A percentile compares a stretch with the other conserved stretches of the same genome.
These are phyloP conservation scores for Lamellibrachia satsuma DNA, from an alignment of 2,888 invertebrate genomes.

Conservation along the genomic window DNA sequence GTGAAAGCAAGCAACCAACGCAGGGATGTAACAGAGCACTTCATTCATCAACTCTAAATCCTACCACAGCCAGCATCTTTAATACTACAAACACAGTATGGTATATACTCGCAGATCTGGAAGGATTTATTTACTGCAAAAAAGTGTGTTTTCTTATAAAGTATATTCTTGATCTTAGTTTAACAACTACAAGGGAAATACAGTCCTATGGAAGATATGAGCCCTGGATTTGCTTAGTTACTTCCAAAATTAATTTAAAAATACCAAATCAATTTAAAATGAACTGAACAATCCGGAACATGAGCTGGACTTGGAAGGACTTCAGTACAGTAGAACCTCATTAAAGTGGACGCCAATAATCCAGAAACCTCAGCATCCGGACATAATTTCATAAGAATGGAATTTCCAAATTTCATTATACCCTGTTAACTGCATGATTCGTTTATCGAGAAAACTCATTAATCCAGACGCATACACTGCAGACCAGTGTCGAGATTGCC, in stretches of 20 bases:
- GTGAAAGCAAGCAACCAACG: constrained; percentile 6
- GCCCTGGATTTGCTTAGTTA: no score
- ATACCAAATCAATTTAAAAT: not conserved
- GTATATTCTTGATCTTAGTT: not conserved
- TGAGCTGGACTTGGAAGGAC: not conserved
- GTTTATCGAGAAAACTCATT: no score
- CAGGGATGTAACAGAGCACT: not conserved
- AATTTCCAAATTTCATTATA: no score
- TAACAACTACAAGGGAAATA: not conserved
- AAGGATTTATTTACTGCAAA: not conserved
- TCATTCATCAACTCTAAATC: not conserved
- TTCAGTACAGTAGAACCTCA: not conserved
- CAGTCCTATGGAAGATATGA: not conserved
- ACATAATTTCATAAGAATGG: no score
- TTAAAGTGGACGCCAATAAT: no score
- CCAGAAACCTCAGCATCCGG: no score
- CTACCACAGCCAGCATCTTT: not conserved
- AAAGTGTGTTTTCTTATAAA: not conserved
- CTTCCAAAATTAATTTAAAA: no score
- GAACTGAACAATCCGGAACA: not conserved
- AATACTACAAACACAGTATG: not conserved
- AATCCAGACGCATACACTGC: no score
- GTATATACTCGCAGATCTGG: not conserved
- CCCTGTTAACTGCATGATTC: no score
- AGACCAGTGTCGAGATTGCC: no score